These are phyloP conservation scores for Rhopalosiphum maidis DNA, from an alignment of 1,140 invertebrate genomes.

Conservation along the genomic window DNA sequence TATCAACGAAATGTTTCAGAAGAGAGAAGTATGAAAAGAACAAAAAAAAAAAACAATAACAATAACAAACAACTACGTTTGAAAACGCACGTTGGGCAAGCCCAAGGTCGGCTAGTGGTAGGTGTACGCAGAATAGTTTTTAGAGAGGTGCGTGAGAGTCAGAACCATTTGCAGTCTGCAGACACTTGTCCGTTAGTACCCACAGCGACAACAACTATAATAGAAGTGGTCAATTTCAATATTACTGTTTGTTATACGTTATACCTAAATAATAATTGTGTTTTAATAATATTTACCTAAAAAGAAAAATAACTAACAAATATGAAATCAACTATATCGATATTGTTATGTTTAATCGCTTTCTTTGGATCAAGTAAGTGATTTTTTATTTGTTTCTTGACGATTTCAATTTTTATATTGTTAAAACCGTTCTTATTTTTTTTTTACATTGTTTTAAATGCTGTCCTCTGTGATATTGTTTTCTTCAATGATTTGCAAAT, in stretches of 20 bases:
- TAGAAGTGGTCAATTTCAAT: not conserved
- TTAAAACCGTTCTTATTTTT: not conserved
- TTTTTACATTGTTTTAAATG: not conserved
- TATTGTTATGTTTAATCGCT: not conserved
- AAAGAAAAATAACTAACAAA: not conserved
- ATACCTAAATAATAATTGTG: not conserved
- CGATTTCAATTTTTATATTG: too few species aligned
- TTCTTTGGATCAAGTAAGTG: slow-evolving; percentile 11
- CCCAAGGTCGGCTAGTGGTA: slow-evolving; percentile 23
- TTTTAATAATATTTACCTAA: not conserved
- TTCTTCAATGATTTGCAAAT: not conserved
- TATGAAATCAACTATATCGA: not conserved
- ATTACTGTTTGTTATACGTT: not conserved
- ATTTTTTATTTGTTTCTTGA: not conserved
- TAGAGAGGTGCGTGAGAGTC: not conserved
- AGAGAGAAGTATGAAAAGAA: not conserved
- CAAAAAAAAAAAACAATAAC: not conserved
- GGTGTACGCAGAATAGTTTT: slow-evolving; percentile 33
- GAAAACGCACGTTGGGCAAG: slow-evolving; percentile 32
- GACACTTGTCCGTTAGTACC: not conserved
- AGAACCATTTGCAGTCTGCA: slow-evolving; percentile 6
- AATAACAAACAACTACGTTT: not conserved
- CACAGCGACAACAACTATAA: not conserved
- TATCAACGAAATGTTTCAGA: not conserved
- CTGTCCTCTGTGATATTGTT: not conserved